Conservation (phyloP, 2,113 vertebrate species). For the Spheniscus mendiculus region DNA sequence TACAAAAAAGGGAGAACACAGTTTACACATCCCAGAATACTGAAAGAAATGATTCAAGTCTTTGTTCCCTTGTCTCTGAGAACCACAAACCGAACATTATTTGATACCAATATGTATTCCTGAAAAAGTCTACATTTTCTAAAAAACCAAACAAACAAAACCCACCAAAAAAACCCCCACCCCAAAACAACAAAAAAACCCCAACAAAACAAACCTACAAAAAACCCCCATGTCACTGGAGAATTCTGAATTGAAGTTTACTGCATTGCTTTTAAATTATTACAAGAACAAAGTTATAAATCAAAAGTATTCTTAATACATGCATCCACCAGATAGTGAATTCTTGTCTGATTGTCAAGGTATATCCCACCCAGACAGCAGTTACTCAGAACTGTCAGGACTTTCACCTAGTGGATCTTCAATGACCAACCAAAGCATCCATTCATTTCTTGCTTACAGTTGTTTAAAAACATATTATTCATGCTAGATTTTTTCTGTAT, state of each 20-base stretch:
- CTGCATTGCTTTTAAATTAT: background rate
- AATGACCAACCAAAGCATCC: background rate
- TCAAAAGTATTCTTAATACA: background rate
- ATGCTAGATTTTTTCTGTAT: background rate
- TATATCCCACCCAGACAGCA: background rate
- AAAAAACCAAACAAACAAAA: background rate
- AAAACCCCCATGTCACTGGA: background rate
- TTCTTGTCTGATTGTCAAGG: background rate
- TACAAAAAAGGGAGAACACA: background rate
- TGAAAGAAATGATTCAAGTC: background rate
- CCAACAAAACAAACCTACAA: too few relatives aligned
- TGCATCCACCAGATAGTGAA: background rate
- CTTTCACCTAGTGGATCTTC: background rate
- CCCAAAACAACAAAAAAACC: background rate
- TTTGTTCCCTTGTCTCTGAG: background rate
- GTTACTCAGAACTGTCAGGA: background rate
- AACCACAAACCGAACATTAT: background rate
- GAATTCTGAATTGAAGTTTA: background rate
- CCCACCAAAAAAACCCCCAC: background rate
- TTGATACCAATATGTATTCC: background rate
- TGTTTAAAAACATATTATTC: background rate
- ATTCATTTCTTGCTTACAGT: background rate
- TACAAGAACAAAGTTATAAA: background rate
- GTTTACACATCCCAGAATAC: background rate
- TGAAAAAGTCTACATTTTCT: background rate